Conservation (phyloP, 1,140 invertebrate species). For the Marisa cornuarietis region DNA sequence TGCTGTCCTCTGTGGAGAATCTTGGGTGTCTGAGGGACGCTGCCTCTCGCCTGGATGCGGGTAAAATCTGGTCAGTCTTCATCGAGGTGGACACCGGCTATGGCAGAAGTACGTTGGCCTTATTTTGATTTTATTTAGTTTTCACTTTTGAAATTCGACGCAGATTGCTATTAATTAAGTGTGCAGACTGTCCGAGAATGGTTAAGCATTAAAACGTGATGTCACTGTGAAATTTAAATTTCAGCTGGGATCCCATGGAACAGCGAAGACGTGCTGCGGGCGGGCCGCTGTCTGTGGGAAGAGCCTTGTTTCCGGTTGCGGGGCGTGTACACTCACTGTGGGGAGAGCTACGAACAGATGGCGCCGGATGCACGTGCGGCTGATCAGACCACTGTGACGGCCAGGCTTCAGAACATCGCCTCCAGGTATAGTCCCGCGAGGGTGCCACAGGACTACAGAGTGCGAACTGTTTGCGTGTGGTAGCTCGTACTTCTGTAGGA, state of each 20-base stretch:
- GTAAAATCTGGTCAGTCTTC: conserved; percentile 57
- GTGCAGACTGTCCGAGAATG: too few species aligned
- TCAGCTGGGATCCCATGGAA: conserved; percentile 58
- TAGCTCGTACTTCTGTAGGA: too few species aligned
- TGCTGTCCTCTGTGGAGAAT: conserved; percentile 54
- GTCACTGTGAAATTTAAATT: not conserved
- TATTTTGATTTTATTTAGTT: not conserved
- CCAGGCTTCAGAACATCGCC: conserved; percentile 2
- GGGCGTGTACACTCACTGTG: conserved; percentile 57
- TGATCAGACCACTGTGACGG: conserved; percentile 31
- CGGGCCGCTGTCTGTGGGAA: conserved; percentile 29
- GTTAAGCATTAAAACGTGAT: too few species aligned
- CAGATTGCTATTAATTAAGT: not conserved
- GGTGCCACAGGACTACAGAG: too few species aligned
- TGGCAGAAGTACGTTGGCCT: conserved; percentile 53
- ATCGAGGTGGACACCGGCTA: conserved; percentile 60
- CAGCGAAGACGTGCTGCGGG: conserved; percentile 27
- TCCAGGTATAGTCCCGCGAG: conserved; percentile 1
- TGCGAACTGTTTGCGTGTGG: too few species aligned
- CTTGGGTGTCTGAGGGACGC: conserved; percentile 35
- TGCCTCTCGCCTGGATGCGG: conserved; percentile 27
- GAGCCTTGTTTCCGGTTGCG: conserved; percentile 36
- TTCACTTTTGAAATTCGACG: not conserved
- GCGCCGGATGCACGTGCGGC: conserved; percentile 14
- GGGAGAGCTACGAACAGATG: conserved; percentile 44